phyloP scores from a whole-genome alignment of 2,113 vertebrate species.

The Ancistrus triradiatus region DNA sequence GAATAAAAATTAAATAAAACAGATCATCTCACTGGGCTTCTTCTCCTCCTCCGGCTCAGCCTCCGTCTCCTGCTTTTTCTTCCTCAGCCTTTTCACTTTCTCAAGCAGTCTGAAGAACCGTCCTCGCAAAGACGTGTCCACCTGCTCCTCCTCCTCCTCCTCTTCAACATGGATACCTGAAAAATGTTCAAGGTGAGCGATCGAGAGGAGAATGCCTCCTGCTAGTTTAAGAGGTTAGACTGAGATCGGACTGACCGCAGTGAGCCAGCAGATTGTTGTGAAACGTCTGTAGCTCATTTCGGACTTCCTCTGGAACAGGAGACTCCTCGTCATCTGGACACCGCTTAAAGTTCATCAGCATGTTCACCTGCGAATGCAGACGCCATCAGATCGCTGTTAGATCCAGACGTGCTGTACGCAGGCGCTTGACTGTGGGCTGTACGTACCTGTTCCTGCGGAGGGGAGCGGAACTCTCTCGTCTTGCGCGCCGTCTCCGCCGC shows the following conservation, averaged over 20 bases:
- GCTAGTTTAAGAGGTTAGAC: no score
- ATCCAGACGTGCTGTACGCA: background rate
- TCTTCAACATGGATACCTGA: slow-evolving; percentile 82
- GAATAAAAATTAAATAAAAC: no score
- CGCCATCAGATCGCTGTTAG: background rate
- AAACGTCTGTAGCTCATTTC: slow-evolving; percentile 72
- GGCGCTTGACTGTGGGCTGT: slow-evolving; percentile 55
- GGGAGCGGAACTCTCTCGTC: slow-evolving; percentile 89
- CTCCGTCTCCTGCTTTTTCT: slow-evolving; percentile 71
- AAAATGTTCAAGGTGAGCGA: background rate
- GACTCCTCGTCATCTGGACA: slow-evolving; percentile 72
- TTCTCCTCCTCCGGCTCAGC: slow-evolving; percentile 69
- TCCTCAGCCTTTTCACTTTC: slow-evolving; percentile 73
- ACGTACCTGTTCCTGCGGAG: slow-evolving; percentile 88
- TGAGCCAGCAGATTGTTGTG: slow-evolving; percentile 80
- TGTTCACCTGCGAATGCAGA: slow-evolving; percentile 76
- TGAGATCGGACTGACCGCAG: slow-evolving; percentile 73
- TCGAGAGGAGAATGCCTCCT: background rate
- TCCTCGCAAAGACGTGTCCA: slow-evolving; percentile 76
- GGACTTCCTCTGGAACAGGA: slow-evolving; percentile 77
- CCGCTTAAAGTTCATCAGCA: slow-evolving; percentile 87
- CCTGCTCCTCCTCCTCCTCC: slow-evolving; percentile 75
- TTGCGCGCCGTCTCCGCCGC: slow-evolving; percentile 88
- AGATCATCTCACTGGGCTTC: slow-evolving; percentile 80
- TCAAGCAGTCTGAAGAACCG: slow-evolving; percentile 76